Base-by-base conservation (phyloP, 2,888 invertebrate genomes). In the Plemyria rubiginata region DNA sequence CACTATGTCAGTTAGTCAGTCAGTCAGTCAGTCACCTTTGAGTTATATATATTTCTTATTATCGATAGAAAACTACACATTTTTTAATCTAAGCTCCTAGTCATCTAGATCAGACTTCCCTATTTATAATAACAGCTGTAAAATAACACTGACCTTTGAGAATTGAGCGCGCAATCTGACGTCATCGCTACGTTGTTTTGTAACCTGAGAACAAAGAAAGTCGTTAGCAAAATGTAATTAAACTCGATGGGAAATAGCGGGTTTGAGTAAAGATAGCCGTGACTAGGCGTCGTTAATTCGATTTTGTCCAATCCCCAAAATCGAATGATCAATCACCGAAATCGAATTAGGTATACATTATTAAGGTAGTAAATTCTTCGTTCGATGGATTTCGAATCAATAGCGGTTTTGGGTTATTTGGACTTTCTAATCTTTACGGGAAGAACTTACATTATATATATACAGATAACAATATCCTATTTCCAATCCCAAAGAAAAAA, bases 81-180 rank as follows among this genome's bases (percentile, higher is more conserved):
- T n/a, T n/a, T n/a, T n/a, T n/a, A n/a, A n/a, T n/a, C n/a, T n/a
- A n/a, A n/a, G n/a, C n/a, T n/a, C n/a, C n/a, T n/a, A n/a, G n/a
- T n/a, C n/a, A 43, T 15, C 43, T 15, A 43, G 15, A 43, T 8
- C 13, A 43, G 6, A 5, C 7, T 12, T 48, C n/a, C 12, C 48
- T 28, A 4, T 28, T 28, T 2, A 2, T 43, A 16, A 46, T 32
- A 22, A 22, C 66, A 45, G 12, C 29, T 51, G 2, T n/a, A 40
- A 38, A 15, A 48, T 43, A 28, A 28, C 5, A 54, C 84, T 81
- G 81, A 89, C 91, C 91, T 80, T 81, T 91, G 90, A 66, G 91
- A 88, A 77, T 90, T 90, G 70, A 90, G 84, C 28, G 87, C 86
- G 80, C 80, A 88, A 79, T 91, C 90, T 15, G 87, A 81, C 75